phyloP scores from a whole-genome alignment of 2,888 invertebrate genomes.

The Aporophyla nigra region DNA sequence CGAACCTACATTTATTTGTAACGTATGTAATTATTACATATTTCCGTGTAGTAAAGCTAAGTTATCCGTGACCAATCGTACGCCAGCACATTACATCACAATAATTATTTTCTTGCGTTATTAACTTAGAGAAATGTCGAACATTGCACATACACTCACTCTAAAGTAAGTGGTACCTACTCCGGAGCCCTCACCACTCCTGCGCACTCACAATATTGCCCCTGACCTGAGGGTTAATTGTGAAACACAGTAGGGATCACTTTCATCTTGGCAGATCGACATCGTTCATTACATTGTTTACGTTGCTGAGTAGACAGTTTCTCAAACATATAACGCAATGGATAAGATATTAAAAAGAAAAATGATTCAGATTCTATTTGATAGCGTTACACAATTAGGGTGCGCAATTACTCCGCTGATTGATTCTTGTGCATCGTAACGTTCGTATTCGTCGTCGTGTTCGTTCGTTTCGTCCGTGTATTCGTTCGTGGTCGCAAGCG shows the following conservation, averaged over 20 bases:
- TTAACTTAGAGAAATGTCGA: conserved; percentile 40
- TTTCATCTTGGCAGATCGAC: too few species aligned
- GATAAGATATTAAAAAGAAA: too few species aligned
- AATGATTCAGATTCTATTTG: too few species aligned
- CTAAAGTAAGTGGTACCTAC: not conserved
- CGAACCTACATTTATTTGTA: conserved; percentile 4
- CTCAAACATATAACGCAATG: too few species aligned
- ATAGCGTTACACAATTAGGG: too few species aligned
- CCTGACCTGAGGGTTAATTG: too few species aligned
- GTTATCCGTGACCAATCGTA: conserved; percentile 17
- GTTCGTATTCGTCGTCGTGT: too few species aligned
- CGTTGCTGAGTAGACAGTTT: too few species aligned
- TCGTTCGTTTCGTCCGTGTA: too few species aligned
- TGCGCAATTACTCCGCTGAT: not conserved
- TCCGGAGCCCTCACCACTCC: not conserved
- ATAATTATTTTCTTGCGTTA: conserved; percentile 40
- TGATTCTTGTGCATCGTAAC: not conserved
- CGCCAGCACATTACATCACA: conserved; percentile 5
- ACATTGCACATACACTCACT: conserved; percentile 26
- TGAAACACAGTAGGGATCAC: too few species aligned
- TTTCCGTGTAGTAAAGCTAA: conserved; percentile 6
- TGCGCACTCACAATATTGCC: not conserved
- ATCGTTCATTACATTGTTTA: too few species aligned
- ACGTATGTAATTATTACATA: conserved; percentile 17
- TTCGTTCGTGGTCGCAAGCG: too few species aligned